These are phyloP conservation scores for Rallus crepitans DNA, from an alignment of 2,797 vertebrate species.

Conservation along the genomic window DNA sequence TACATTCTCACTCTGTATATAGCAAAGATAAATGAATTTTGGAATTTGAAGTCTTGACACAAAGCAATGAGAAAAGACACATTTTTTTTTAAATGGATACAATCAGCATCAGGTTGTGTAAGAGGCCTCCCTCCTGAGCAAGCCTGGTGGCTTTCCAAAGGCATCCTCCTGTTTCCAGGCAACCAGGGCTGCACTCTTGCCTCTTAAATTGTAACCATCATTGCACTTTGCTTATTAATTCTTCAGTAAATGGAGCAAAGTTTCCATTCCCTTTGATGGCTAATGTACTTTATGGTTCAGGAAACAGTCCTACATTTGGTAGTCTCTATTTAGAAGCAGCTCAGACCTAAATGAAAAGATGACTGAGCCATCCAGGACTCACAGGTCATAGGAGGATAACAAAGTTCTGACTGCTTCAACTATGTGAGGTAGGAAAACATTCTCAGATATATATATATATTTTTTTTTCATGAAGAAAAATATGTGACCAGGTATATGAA, in stretches of 20 bases:
- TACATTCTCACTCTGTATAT: neutral
- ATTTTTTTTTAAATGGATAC: neutral
- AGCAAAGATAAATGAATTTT: neutral
- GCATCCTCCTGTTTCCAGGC: conserved; percentile 26
- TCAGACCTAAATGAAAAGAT: neutral
- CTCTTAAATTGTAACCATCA: neutral
- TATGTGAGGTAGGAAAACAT: neutral
- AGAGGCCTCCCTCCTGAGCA: neutral
- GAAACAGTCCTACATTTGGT: conserved; percentile 21
- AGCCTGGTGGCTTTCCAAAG: neutral
- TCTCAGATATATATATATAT: neutral
- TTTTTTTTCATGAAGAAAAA: neutral
- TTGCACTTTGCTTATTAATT: conserved; percentile 56
- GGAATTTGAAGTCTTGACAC: neutral
- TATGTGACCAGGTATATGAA: neutral
- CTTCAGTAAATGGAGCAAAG: conserved; percentile 40
- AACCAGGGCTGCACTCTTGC: neutral
- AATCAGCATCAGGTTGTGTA: neutral
- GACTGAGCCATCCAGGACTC: neutral
- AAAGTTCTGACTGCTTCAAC: neutral
- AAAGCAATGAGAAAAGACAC: neutral
- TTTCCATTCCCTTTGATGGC: conserved; percentile 34
- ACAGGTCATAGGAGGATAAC: neutral
- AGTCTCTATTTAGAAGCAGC: neutral
- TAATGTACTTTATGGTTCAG: conserved; percentile 56